Base-by-base conservation (phyloP, 2,888 invertebrate species). In the Phorcus lineatus region DNA sequence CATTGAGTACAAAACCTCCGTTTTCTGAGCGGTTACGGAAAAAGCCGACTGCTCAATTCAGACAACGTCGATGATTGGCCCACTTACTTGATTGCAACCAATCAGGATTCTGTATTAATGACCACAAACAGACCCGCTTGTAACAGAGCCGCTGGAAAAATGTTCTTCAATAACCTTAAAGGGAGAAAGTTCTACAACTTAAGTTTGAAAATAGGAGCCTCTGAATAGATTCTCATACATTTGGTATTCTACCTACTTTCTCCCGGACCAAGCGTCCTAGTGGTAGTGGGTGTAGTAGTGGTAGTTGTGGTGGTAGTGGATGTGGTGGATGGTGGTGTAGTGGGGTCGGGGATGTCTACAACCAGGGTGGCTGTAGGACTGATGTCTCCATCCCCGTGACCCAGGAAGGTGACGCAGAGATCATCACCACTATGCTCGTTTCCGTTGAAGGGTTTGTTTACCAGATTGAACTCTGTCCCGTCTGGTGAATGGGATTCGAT, bases 401-500 rank as follows among this genome's bases (percentile, higher is more conserved):
- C 77, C 6, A 77, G 40, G 36, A 77, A 77, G 22, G 54, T 55
- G 9, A 77, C 55, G 17, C 77, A 77, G 28, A 77, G 54, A 17
- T 77, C 28, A 57, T 77, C 77, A 0, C 77, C 77, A 7, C 19
- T 40, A 4, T 77, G 77, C 36, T 77, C 77, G 0, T 55, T 55
- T 4, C 55, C 57, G 40, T 77, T 77, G 31, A 54, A 77, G 9
- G 77, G 77, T 24, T 77, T 77, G 22, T 80, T 80, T 1, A 31
- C 57, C 62, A 80, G 17, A 13, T 75, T 40, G n/a, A 62, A 80
- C 53, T 57, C 62, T 31, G 47, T 75, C 11, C 80, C 80, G 24
- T 75, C 76, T 7, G 31, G 24, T 6, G 40, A 57, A 2, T 52
- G 57, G 28, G 57, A 57, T 16, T 57, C 75, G 13, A 80, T 52